These are phyloP conservation scores for Enteromius paludinosus DNA, from an alignment of 2,797 vertebrate species.

Conservation along the genomic window DNA sequence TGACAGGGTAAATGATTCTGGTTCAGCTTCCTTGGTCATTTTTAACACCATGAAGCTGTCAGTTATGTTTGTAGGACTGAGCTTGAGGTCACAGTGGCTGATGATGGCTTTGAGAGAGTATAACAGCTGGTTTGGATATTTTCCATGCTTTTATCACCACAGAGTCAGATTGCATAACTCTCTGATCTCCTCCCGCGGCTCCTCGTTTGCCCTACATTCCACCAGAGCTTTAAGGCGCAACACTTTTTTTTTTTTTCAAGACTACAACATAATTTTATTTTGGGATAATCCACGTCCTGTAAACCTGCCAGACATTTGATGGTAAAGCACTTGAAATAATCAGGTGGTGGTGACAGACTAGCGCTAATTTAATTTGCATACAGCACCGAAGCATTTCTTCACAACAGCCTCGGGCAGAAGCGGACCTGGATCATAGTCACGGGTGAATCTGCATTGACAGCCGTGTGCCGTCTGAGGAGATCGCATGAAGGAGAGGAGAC, in stretches of 20 bases:
- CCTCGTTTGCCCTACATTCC: conserved; percentile 51
- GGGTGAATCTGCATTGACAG: conserved; percentile 16
- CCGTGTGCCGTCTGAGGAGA: background rate
- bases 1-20: background rate
- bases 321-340: background rate
- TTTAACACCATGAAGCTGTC: background rate
- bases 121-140: conserved; percentile 54
- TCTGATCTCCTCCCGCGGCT: conserved; percentile 50
- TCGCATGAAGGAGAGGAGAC: background rate
- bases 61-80: conserved; percentile 18
- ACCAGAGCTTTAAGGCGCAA: conserved; percentile 42
- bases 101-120: conserved; percentile 11
- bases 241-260: background rate
- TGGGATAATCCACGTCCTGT: conserved; percentile 16
- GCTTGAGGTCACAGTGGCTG: background rate
- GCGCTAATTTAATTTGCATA: background rate
- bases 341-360: conserved; percentile 18
- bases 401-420: background rate
- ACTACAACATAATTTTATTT: conserved; percentile 32
- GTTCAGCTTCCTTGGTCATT: background rate
- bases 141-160: conserved; percentile 52
- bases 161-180: conserved; percentile 57
- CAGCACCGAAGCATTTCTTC: conserved; percentile 18
- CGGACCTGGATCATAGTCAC: background rate
- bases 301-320: conserved; percentile 11